Base-by-base conservation (phyloP, 2,113 vertebrate genomes). In the Hippocampus comes region DNA sequence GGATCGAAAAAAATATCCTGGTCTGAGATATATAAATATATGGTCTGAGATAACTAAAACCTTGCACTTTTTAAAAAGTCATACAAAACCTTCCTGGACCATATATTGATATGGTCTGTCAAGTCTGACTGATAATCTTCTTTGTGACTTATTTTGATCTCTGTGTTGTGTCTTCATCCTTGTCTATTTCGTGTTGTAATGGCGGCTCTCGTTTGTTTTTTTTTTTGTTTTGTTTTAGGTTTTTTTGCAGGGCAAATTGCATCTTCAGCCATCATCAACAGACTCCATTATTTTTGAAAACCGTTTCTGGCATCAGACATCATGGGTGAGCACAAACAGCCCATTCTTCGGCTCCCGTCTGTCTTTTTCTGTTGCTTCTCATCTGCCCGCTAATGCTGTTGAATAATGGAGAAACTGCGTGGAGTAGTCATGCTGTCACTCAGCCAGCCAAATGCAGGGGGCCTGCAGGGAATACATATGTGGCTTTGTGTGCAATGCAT, bases 331-430 rank as follows among this genome's bases (percentile, higher is more conserved):
- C 81, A 78, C 72, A 80, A 82, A 74, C 79, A 82, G 75, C 73
- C 67, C 57, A 66, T 84, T 81, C 75, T 63, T 67, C 65, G 77
- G 43, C 43, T 76, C 64, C 53, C 69, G 23, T 61, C 63, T 76
- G 68, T 66, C 79, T 76, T 80, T 64, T 77, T 82, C 61, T n/a
- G 21, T 85, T 80, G 65, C 71, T 68, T 72, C 73, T 90, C 82
- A 78, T 86, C 79, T 80, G 68, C 64, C 70, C 74, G 74, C 80
- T 82, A 85, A 86, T 89, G 79, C 89, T 84, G 74, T 68, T 91
- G 84, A 91, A 89, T 89, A 89, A 89, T 89, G 88, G 84, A 89
- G 81, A 82, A 79, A 80, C 75, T 83, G 82, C 84, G 88, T 88
- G 87, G 87, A 85, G 84, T 76, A 84, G 83, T 86, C 81, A 70